These are phyloP conservation scores for Zaprionus lachaisei DNA, from an alignment of 1,140 invertebrate genomes.

Conservation along the genomic window DNA sequence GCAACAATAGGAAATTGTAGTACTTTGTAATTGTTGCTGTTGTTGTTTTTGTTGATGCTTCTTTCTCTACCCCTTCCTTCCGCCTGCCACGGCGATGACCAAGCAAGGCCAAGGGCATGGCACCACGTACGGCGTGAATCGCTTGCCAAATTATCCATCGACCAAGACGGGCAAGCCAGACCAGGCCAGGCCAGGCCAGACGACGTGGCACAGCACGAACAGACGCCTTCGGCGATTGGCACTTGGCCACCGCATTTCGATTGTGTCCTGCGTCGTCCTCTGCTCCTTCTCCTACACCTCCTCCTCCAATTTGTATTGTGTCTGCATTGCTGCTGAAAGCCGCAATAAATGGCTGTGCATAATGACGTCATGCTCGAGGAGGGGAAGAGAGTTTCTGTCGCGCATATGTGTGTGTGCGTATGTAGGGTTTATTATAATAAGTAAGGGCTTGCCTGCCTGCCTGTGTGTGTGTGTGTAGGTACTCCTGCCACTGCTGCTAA, in stretches of 20 bases:
- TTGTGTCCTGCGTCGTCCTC: not conserved
- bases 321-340: slow-evolving; percentile 61
- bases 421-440: slow-evolving; percentile 4
- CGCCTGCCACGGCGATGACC: slow-evolving; percentile 32
- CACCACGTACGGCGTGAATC: slow-evolving; percentile 32
- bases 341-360: slow-evolving; percentile 71
- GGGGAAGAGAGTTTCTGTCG: not conserved
- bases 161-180: slow-evolving; percentile 5
- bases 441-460: not conserved
- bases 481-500: slow-evolving; percentile 20
- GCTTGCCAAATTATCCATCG: slow-evolving; percentile 55
- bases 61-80: not conserved
- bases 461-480: slow-evolving; percentile 2
- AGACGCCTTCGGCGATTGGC: slow-evolving; percentile 9
- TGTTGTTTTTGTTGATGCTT: slow-evolving; percentile 28
- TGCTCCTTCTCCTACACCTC: not conserved
- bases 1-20: slow-evolving; percentile 61
- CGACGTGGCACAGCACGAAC: slow-evolving; percentile 8
- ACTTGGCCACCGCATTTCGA: slow-evolving; percentile 15
- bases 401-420: not conserved
- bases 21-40: slow-evolving; percentile 34
- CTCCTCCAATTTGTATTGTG: not conserved
- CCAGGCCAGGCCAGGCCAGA: not conserved
- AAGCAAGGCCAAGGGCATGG: slow-evolving; percentile 73
- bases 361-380: slow-evolving; percentile 62